phyloP scores from a whole-genome alignment of 2,113 vertebrate genomes.

The Rhynchomys soricoides region DNA sequence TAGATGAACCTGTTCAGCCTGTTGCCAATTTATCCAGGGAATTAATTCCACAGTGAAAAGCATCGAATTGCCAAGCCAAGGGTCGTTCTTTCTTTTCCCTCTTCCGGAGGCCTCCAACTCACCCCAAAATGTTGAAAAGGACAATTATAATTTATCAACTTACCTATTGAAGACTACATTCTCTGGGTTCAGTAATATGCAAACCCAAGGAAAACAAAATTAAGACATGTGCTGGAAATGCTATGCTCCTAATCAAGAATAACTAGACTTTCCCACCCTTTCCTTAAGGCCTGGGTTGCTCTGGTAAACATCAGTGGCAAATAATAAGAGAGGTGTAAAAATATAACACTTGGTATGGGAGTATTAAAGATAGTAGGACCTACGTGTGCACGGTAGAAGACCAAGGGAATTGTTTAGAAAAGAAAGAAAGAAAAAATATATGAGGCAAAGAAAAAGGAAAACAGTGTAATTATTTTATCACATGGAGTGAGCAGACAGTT shows the following conservation, averaged over 20 bases:
- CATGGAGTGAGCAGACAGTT: neutral
- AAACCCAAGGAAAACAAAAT: neutral
- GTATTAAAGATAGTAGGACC: slow-evolving; percentile 1
- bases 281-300: neutral
- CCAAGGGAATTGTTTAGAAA: neutral
- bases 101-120: slow-evolving; percentile 40
- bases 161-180: neutral
- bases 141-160: slow-evolving; percentile 20
- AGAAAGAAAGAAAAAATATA: neutral
- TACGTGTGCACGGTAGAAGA: neutral
- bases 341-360: neutral
- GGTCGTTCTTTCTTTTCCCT: neutral
- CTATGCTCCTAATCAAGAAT: neutral
- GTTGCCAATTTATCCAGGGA: slow-evolving; percentile 72
- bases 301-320: neutral
- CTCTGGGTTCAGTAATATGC: neutral
- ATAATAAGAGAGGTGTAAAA: neutral
- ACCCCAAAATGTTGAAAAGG: neutral
- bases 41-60: slow-evolving; percentile 68
- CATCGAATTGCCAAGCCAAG: neutral
- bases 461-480: neutral
- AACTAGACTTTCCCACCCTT: neutral
- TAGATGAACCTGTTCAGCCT: slow-evolving; percentile 71
- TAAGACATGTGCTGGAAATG: neutral
- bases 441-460: neutral